These are phyloP conservation scores for Spinibarbus caldwelli DNA, from an alignment of 2,797 vertebrate genomes.

Conservation along the genomic window DNA sequence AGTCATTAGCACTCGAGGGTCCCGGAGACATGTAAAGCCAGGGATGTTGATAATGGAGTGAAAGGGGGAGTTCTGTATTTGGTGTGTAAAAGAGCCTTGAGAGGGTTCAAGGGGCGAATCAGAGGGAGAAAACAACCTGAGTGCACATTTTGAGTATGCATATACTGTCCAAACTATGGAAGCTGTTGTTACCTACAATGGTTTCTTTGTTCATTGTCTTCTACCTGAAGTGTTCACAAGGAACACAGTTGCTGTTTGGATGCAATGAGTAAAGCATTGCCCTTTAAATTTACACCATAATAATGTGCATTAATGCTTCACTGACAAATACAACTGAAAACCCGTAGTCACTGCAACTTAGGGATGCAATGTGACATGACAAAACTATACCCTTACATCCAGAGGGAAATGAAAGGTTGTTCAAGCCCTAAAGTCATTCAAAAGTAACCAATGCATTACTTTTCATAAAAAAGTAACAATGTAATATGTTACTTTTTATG, in stretches of 20 bases:
- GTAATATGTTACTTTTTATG: too few relatives aligned
- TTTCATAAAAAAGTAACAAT: neutral
- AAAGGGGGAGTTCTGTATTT: conserved; percentile 59
- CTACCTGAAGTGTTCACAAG: neutral
- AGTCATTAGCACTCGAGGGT: conserved; percentile 80
- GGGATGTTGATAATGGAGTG: conserved; percentile 70
- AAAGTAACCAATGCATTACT: neutral
- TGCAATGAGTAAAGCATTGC: neutral
- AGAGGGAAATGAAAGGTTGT: neutral
- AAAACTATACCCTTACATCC: neutral
- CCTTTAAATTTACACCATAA: neutral
- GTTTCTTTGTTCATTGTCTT: neutral
- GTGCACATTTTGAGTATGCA: neutral
- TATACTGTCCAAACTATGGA: neutral
- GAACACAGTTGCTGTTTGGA: neutral
- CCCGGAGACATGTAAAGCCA: conserved; percentile 4
- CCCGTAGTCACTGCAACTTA: neutral
- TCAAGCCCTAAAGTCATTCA: neutral
- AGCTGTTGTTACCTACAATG: neutral
- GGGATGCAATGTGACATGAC: neutral
- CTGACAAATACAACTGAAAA: neutral
- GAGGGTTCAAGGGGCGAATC: conserved; percentile 77
- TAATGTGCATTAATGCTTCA: neutral
- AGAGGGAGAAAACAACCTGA: conserved; percentile 67
- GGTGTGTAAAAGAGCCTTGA: conserved; percentile 39